Evolutionary conservation across 2,113 vertebrate species (phyloP).

Genomic region (Mola mola): DNA sequence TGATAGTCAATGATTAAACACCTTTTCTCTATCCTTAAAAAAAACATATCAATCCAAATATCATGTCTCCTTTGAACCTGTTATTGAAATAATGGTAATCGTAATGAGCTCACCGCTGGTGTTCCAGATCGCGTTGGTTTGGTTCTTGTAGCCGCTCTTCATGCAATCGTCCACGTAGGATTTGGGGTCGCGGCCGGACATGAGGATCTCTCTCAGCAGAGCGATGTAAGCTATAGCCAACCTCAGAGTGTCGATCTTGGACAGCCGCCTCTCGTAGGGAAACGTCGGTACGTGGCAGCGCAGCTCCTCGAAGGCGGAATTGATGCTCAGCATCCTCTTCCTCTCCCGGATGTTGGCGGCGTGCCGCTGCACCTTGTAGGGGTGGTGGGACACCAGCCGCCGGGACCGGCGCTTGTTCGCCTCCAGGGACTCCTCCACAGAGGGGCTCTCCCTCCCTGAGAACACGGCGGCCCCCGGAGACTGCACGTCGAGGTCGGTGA

Average conservation of each 20-base stretch:
- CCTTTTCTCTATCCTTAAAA: too few relatives aligned
- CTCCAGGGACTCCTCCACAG: constrained; percentile 62
- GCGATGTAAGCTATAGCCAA: constrained; percentile 86
- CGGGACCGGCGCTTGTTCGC: constrained; percentile 22
- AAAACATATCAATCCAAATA: too few relatives aligned
- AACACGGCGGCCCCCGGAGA: constrained; percentile 41
- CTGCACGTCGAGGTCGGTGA: constrained; percentile 66
- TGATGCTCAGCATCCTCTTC: constrained; percentile 84
- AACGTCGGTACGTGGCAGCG: constrained; percentile 84
- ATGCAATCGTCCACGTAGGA: constrained; percentile 82
- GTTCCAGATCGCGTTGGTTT: constrained; percentile 81
- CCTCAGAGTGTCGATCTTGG: constrained; percentile 84
- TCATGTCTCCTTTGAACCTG: too few relatives aligned
- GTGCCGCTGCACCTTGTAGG: constrained; percentile 79
- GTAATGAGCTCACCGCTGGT: constrained; percentile 81
- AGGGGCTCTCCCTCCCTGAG: constrained; percentile 78
- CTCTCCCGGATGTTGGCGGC: constrained; percentile 86
- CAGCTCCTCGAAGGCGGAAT: constrained; percentile 82
- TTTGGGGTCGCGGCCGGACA: constrained; percentile 82
- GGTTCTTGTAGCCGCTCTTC: constrained; percentile 78
- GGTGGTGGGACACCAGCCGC: constrained; percentile 41
- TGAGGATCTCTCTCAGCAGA: constrained; percentile 83
- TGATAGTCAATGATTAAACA: too few relatives aligned
- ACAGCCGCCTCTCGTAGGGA: constrained; percentile 84
- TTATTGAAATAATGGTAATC: neutral